Conservation (phyloP, 2,888 invertebrate species). For the Tachina fera region DNA sequence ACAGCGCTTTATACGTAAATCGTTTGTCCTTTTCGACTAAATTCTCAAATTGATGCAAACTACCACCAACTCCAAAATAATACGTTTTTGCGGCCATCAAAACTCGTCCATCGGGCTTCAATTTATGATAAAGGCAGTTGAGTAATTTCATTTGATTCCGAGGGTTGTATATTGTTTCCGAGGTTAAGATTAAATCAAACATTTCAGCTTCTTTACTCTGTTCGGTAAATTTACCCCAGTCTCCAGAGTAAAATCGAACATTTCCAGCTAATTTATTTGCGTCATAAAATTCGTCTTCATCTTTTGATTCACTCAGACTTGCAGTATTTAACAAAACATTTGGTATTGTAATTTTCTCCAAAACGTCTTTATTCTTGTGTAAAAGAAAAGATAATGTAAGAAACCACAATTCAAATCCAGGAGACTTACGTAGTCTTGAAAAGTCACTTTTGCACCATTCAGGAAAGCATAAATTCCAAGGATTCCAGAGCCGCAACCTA, state of each 20-base stretch:
- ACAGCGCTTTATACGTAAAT: conserved; percentile 85
- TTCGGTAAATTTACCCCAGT: conserved; percentile 87
- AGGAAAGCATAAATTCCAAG: conserved; percentile 91
- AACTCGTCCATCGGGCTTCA: conserved; percentile 85
- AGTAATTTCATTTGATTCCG: conserved; percentile 91
- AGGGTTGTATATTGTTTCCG: conserved; percentile 96
- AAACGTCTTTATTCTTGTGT: conserved; percentile 92
- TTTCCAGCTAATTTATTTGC: conserved; percentile 57
- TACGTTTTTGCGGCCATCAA: conserved; percentile 94
- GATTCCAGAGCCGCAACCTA: conserved; percentile 96
- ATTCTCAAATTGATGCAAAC: conserved; percentile 89
- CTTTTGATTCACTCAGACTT: conserved; percentile 1
- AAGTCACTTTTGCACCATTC: conserved; percentile 88
- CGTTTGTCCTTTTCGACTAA: conserved; percentile 84
- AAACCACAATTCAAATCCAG: not conserved
- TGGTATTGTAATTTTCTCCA: conserved; percentile 91
- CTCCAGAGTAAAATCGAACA: conserved; percentile 87
- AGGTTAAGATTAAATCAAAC: conserved; percentile 94
- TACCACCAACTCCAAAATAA: conserved; percentile 98
- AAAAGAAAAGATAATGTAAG: conserved; percentile 19
- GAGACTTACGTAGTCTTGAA: conserved; percentile 96
- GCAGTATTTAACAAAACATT: conserved; percentile 88
- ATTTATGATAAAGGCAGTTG: conserved; percentile 86
- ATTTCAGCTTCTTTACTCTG: conserved; percentile 83
- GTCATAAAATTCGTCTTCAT: conserved; percentile 38